Evolutionary conservation across 2,888 invertebrate genomes (phyloP).

Genomic region (Drosophila nr. perissopoda): DNA sequence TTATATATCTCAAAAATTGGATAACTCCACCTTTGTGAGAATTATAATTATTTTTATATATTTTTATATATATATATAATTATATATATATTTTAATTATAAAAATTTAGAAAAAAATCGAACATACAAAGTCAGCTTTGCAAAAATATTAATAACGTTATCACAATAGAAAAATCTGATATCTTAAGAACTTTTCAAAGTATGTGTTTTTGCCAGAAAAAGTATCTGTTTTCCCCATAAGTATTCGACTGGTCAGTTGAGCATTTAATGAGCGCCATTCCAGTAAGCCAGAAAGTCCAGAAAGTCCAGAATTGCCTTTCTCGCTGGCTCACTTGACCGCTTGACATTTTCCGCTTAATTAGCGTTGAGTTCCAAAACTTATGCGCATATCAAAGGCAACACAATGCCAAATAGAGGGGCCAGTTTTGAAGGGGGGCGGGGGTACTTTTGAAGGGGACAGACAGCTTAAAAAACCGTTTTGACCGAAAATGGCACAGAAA

Average conservation of each 20-base stretch:
- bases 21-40: background rate
- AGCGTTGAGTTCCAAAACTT: conserved; percentile 47
- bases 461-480: conserved; percentile 65
- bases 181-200: background rate
- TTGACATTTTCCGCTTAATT: conserved; percentile 62
- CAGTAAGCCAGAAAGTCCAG: conserved; percentile 15
- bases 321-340: conserved; percentile 18
- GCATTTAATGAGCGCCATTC: conserved; percentile 47
- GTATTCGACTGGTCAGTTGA: conserved; percentile 29
- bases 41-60: background rate
- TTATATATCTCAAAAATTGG: background rate
- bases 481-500: conserved; percentile 47
- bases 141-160: too few relatives aligned
- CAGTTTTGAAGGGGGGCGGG: background rate
- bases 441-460: background rate
- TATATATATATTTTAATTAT: too few relatives aligned
- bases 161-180: too few relatives aligned
- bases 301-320: conserved; percentile 34
- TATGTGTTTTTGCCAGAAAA: background rate
- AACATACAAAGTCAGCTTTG: too few relatives aligned
- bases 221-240: conserved; percentile 4
- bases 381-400: conserved; percentile 40
- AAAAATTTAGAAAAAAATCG: too few relatives aligned
- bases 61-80: too few relatives aligned
- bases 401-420: conserved; percentile 40